A percentile compares a stretch with the other conserved stretches of the same genome.
phyloP scores from a whole-genome alignment of 1,140 invertebrate species.

The Apocrypta bakeri region DNA sequence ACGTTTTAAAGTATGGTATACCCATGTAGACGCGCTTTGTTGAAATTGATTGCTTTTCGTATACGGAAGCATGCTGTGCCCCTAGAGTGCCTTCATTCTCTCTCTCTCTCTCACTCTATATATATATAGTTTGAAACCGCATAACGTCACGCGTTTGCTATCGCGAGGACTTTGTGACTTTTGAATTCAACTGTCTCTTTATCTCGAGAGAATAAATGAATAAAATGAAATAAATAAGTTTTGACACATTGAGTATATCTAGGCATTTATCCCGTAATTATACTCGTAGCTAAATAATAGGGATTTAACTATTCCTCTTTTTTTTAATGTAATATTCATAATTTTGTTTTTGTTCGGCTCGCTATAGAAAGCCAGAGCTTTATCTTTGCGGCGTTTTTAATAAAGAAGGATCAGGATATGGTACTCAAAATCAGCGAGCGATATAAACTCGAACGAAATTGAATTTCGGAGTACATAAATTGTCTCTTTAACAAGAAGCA shows the following conservation, averaged over 20 bases:
- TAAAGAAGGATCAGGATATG: not conserved
- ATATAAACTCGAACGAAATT: not conserved
- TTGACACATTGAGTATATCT: not conserved
- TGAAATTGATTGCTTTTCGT: conserved; percentile 9
- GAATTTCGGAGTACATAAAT: not conserved
- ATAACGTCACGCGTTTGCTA: not conserved
- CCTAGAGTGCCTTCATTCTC: not conserved
- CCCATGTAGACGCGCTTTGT: not conserved
- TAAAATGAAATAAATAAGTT: not conserved
- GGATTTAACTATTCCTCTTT: too few species aligned
- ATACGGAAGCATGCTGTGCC: not conserved
- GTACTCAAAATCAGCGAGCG: not conserved
- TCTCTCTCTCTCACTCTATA: too few species aligned
- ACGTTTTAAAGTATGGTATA: not conserved
- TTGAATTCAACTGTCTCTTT: too few species aligned
- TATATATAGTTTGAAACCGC: too few species aligned
- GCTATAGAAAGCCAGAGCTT: not conserved
- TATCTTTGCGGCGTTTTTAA: not conserved
- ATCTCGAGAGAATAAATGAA: not conserved
- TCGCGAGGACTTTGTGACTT: too few species aligned
- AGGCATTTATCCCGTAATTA: too few species aligned
- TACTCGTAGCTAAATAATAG: too few species aligned
- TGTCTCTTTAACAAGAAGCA: too few species aligned
- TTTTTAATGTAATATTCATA: too few species aligned
- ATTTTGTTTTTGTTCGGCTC: not conserved